Conservation (phyloP, 2,888 invertebrate species). For the Leptarthrus brevirostris region DNA sequence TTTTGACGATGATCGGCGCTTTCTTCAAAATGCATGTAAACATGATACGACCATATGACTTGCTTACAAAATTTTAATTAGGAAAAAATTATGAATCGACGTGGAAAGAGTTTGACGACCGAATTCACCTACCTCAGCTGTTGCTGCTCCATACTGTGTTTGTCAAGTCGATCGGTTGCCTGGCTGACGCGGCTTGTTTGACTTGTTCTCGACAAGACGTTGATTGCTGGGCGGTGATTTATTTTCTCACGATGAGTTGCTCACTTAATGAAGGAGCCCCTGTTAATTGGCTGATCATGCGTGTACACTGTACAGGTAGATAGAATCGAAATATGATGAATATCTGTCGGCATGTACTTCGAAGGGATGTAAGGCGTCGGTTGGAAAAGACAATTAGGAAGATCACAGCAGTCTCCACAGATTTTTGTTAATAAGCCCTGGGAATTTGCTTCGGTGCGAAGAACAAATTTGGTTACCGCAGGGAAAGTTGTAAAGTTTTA, state of each 20-base stretch:
- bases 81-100: slow-evolving; percentile 23
- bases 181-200: neutral
- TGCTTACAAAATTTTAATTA: slow-evolving; percentile 41
- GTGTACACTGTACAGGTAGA: neutral
- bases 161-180: no score
- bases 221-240: slow-evolving; percentile 41
- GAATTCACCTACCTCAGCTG: neutral
- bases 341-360: no score
- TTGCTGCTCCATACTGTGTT: neutral
- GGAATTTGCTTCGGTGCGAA: no score
- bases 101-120: neutral
- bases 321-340: no score
- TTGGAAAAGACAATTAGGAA: no score
- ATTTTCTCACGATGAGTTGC: slow-evolving; percentile 41
- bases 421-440: no score
- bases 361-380: no score
- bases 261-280: neutral
- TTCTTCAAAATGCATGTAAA: slow-evolving; percentile 9
- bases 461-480: no score
- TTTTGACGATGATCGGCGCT: slow-evolving; percentile 1
- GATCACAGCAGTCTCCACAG: no score
- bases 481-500: no score
- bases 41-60: slow-evolving; percentile 23
- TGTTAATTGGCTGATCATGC: slow-evolving; percentile 26
- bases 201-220: slow-evolving; percentile 38